A percentile compares a stretch with the other conserved stretches of the same genome.
Evolutionary conservation across 2,113 vertebrate species (phyloP).

Genomic region (Clarias batrachus): DNA sequence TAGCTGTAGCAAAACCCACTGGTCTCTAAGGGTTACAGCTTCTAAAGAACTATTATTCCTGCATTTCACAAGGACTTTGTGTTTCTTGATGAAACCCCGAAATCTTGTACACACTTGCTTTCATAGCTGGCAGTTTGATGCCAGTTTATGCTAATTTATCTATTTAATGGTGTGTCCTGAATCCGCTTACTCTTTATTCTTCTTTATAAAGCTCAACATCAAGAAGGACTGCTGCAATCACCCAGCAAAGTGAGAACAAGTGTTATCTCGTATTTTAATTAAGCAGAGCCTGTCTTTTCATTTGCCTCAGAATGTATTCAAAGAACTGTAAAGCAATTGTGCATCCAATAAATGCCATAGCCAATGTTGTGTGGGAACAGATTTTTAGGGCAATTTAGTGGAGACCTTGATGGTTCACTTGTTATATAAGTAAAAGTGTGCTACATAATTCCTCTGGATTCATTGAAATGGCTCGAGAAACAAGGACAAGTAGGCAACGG

Average conservation of each 20-base stretch:
- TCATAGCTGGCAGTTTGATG: background rate
- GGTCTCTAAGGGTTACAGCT: conserved; percentile 44
- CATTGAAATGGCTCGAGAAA: conserved; percentile 5
- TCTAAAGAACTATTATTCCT: conserved; percentile 27
- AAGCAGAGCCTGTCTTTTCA: conserved; percentile 1
- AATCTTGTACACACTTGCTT: conserved; percentile 13
- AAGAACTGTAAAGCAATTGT: conserved; percentile 29
- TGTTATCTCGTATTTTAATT: conserved; percentile 18
- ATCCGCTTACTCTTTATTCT: conserved; percentile 3
- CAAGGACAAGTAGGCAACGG: background rate
- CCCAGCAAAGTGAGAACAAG: conserved; percentile 5
- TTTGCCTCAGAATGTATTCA: conserved; percentile 14
- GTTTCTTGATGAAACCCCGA: conserved; percentile 21
- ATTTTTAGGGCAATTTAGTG: background rate
- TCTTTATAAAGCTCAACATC: conserved; percentile 32
- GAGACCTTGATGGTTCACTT: conserved; percentile 12
- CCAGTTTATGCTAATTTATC: conserved; percentile 39
- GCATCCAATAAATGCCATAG: background rate
- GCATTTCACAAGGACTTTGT: conserved; percentile 14
- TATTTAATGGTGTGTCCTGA: conserved; percentile 42
- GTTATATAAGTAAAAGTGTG: conserved; percentile 1
- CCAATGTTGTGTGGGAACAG: background rate
- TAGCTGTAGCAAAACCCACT: conserved; percentile 49
- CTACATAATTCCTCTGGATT: background rate
- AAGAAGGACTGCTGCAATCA: background rate